Conservation (phyloP, 2,888 invertebrate species). For the Phorcus lineatus region DNA sequence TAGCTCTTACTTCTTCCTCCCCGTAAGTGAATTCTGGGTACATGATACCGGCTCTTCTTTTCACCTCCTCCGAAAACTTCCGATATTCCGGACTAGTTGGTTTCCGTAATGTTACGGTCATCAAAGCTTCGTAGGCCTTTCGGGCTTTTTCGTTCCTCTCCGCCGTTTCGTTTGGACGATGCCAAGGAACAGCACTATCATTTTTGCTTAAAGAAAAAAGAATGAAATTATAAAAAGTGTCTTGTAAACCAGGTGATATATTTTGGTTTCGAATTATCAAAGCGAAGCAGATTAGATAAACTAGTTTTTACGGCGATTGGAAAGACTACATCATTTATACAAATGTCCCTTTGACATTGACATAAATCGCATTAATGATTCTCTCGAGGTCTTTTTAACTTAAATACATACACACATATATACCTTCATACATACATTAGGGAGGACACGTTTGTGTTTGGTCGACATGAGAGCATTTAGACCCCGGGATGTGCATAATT, state of each 20-base stretch:
- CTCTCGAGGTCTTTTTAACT: no score
- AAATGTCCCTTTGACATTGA: no score
- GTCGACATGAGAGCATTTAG: no score
- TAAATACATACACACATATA: no score
- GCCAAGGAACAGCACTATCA: conserved; percentile 86
- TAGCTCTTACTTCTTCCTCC: conserved; percentile 68
- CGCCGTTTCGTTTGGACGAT: conserved; percentile 84
- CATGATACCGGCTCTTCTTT: conserved; percentile 62
- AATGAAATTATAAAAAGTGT: background rate
- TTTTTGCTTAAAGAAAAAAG: conserved; percentile 65
- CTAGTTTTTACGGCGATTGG: no score
- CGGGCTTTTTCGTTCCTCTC: conserved; percentile 84
- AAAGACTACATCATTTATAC: no score
- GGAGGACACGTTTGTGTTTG: no score
- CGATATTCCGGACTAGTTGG: conserved; percentile 71
- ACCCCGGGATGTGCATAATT: no score
- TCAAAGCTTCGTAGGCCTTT: conserved; percentile 72
- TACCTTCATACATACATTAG: no score
- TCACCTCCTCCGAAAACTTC: conserved; percentile 71
- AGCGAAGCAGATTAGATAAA: no score
- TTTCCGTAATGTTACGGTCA: conserved; percentile 73
- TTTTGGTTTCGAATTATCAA: no score
- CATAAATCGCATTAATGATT: no score
- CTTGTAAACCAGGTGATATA: background rate
- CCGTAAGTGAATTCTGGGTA: conserved; percentile 71